A percentile compares a stretch with the other conserved stretches of the same genome.
Conservation (phyloP, 2,113 vertebrate species). For the Acrocephalus arundinaceus region DNA sequence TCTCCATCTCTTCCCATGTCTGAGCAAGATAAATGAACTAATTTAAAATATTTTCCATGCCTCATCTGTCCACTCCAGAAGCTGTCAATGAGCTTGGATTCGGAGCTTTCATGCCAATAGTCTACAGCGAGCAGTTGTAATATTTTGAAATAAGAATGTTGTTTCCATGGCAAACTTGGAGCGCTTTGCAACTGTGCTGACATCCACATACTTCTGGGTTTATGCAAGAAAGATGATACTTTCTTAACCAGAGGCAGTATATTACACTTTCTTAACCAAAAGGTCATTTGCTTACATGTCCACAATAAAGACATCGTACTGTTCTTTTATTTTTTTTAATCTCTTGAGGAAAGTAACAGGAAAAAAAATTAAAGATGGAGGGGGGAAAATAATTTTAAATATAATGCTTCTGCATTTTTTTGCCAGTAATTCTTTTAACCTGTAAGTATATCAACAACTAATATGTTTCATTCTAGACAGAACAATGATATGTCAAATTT, state of each 20-base stretch:
- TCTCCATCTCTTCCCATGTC: conserved; percentile 52
- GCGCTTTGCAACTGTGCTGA: neutral
- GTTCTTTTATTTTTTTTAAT: neutral
- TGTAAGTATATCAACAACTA: neutral
- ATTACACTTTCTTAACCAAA: neutral
- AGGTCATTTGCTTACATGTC: neutral
- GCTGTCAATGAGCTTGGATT: conserved; percentile 66
- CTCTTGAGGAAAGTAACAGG: neutral
- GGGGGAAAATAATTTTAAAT: neutral
- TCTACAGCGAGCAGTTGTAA: conserved; percentile 20
- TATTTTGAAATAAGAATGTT: conserved; percentile 53
- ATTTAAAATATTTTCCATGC: conserved; percentile 77
- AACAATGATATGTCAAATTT: neutral
- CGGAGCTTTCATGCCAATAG: conserved; percentile 58
- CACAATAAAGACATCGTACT: neutral
- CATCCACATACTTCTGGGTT: conserved; percentile 17
- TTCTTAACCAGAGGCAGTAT: neutral
- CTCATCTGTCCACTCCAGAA: conserved; percentile 74
- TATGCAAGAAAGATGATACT: conserved; percentile 20
- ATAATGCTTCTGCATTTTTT: neutral
- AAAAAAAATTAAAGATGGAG: neutral
- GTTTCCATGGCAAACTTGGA: conserved; percentile 57
- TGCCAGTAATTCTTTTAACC: neutral
- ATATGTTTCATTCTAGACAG: neutral
- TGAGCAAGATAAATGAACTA: conserved; percentile 78